Percentiles rank a stretch among this genome's conserved stretches.
Conservation (phyloP, 2,888 invertebrate species). For the Brachylomia viminalis region DNA sequence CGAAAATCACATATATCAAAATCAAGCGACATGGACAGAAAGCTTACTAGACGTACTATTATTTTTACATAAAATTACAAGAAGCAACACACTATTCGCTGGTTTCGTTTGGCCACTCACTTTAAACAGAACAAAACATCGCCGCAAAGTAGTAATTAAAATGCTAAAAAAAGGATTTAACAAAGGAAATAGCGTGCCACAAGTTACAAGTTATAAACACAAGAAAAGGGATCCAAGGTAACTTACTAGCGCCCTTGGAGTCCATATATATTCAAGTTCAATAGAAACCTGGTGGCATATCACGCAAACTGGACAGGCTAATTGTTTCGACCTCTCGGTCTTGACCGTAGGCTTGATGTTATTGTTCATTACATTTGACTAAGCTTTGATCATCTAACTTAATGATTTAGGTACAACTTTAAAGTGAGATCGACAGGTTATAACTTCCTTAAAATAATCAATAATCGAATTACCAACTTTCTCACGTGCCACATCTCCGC, state of each 20-base stretch:
- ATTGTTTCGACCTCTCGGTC: slow-evolving; percentile 45
- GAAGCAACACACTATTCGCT: background rate
- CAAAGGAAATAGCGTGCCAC: slow-evolving; percentile 50
- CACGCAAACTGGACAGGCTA: slow-evolving; percentile 69
- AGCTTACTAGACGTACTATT: background rate
- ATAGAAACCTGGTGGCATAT: slow-evolving; percentile 68
- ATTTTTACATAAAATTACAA: background rate
- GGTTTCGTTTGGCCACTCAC: background rate
- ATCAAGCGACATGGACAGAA: background rate
- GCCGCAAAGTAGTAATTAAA: slow-evolving; percentile 9
- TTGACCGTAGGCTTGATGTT: slow-evolving; percentile 21
- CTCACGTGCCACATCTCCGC: background rate
- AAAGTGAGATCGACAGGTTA: background rate
- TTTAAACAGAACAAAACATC: background rate
- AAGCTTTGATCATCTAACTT: background rate
- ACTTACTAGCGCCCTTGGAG: slow-evolving; percentile 52
- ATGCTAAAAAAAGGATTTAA: slow-evolving; percentile 16
- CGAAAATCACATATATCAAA: background rate
- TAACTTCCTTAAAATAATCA: background rate
- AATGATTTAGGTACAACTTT: background rate
- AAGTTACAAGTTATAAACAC: slow-evolving; percentile 1
- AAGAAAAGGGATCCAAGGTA: slow-evolving; percentile 44
- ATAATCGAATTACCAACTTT: background rate
- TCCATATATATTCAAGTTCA: slow-evolving; percentile 69
- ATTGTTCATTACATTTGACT: background rate